Percentiles rank a stretch among this genome's conserved stretches.
These are phyloP conservation scores for Oryzias dopingdopingensis DNA, from an alignment of 2,797 vertebrate species.

Conservation along the genomic window DNA sequence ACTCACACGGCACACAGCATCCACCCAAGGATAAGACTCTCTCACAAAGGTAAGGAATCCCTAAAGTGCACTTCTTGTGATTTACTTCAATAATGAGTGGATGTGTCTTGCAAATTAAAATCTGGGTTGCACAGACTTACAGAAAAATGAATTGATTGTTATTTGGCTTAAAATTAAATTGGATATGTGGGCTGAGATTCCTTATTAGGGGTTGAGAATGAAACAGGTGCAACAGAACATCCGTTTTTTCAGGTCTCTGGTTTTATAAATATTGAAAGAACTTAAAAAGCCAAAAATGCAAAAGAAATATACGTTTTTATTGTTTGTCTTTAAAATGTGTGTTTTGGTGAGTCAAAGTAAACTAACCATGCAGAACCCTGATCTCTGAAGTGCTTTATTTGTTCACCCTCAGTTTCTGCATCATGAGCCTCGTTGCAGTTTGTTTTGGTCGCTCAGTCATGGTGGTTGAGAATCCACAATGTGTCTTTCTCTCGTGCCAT, in stretches of 20 bases:
- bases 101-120: not conserved
- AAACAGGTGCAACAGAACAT: constrained; percentile 24
- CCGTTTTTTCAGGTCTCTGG: not conserved
- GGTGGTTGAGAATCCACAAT: constrained; percentile 68
- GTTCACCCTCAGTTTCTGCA: constrained; percentile 14
- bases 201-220: constrained; percentile 12
- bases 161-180: constrained; percentile 22
- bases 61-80: not conserved
- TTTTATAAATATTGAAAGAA: not conserved
- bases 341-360: constrained; percentile 8
- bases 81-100: not conserved
- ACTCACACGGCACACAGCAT: constrained; percentile 63
- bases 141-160: constrained; percentile 11
- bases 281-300: too few relatives aligned
- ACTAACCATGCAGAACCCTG: not conserved
- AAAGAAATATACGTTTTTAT: too few relatives aligned
- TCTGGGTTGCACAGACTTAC: not conserved
- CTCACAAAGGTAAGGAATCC: constrained; percentile 83
- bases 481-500: constrained; percentile 63
- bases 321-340: constrained; percentile 26
- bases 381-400: not conserved
- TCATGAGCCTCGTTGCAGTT: constrained; percentile 34
- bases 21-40: constrained; percentile 84
- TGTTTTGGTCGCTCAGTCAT: constrained; percentile 61
- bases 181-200: constrained; percentile 9